Conservation (phyloP, 2,113 vertebrate species). For the Cyphomyrus plagiostoma region DNA sequence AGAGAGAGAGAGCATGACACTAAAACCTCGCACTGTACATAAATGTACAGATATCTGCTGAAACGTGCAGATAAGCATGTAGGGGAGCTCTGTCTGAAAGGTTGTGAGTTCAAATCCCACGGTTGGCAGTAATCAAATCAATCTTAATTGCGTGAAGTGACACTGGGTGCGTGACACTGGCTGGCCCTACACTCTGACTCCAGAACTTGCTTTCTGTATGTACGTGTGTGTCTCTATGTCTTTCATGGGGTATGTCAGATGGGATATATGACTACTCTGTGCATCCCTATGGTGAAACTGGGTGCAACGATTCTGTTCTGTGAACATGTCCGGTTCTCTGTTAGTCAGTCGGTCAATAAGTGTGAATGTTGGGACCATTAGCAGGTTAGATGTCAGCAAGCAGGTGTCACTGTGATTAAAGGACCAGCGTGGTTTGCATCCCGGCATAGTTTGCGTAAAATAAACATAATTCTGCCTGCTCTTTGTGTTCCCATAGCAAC, state of each 20-base stretch:
- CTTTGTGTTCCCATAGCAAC: conserved; percentile 36
- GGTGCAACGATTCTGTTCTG: background rate
- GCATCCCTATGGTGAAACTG: background rate
- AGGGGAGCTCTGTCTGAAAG: background rate
- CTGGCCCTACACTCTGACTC: background rate
- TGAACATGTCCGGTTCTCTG: background rate
- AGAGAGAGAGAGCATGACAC: background rate
- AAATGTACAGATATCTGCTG: background rate
- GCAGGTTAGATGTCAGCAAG: background rate
- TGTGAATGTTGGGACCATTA: background rate
- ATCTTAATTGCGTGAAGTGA: background rate
- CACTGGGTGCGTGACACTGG: background rate
- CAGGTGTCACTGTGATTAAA: background rate
- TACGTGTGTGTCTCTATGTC: background rate
- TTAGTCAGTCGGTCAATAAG: background rate
- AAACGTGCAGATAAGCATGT: background rate
- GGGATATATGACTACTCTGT: background rate
- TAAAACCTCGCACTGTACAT: background rate
- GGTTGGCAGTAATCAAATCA: background rate
- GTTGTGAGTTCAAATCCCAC: background rate
- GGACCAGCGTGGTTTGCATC: background rate
- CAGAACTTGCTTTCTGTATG: background rate
- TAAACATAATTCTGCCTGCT: conserved; percentile 18
- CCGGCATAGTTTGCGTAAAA: conserved; percentile 11
- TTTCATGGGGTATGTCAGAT: background rate